phyloP scores from a whole-genome alignment of 53 echinoderm and acorn worm genomes.

The Antedon mediterranea region DNA sequence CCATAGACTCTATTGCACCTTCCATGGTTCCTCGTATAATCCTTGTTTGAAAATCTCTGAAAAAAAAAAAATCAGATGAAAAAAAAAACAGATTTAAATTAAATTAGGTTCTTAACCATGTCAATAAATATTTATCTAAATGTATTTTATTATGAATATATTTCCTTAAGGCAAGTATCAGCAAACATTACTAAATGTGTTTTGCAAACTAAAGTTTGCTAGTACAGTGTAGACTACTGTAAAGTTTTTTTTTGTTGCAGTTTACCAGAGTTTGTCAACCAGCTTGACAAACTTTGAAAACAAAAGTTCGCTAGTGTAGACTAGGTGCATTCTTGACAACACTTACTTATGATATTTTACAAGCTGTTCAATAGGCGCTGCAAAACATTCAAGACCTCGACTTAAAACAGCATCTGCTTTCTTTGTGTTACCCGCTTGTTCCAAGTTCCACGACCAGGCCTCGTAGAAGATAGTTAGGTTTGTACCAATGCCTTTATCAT shows the following conservation, averaged over 20 bases:
- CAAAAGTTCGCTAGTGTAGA: too few relatives aligned
- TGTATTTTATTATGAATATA: too few relatives aligned
- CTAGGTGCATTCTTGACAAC: neutral
- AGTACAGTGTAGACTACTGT: too few relatives aligned
- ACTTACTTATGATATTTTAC: conserved; percentile 50
- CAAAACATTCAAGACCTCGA: conserved; percentile 53
- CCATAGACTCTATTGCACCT: neutral
- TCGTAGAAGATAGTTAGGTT: conserved; percentile 54
- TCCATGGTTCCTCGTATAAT: conserved; percentile 49
- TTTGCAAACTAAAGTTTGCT: too few relatives aligned
- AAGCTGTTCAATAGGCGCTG: conserved; percentile 47
- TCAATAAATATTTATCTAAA: too few relatives aligned
- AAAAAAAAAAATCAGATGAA: neutral
- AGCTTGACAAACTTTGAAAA: too few relatives aligned
- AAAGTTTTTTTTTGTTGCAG: too few relatives aligned
- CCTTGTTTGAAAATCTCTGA: conserved; percentile 77
- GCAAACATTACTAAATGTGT: too few relatives aligned
- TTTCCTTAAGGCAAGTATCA: too few relatives aligned
- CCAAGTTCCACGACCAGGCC: conserved; percentile 79
- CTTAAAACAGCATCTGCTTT: conserved; percentile 66
- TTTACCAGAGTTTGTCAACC: too few relatives aligned
- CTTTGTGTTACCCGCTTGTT: conserved; percentile 85
- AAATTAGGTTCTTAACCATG: too few relatives aligned
- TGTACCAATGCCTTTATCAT: conserved; percentile 62
- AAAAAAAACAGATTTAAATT: too few relatives aligned